Conservation (phyloP, 1,140 invertebrate species). For the Drosophila nigrodunni region DNA sequence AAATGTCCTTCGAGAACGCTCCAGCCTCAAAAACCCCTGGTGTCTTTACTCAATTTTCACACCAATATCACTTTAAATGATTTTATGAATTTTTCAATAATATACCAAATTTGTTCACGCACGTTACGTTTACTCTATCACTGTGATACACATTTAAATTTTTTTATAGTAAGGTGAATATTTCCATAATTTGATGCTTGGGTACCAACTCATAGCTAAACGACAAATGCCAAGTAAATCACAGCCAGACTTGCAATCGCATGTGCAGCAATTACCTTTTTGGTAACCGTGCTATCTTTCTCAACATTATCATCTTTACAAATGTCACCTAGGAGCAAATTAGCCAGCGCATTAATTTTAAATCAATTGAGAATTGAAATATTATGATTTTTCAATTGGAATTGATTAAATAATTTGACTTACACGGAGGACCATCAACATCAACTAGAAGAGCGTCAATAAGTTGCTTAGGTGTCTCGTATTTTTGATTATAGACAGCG, state of each 20-base stretch:
- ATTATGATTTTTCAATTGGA: background rate
- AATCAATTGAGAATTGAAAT: slow-evolving; percentile 3
- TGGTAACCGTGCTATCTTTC: background rate
- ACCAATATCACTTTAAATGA: no score
- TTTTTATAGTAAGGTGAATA: no score
- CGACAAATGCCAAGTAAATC: background rate
- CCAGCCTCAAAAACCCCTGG: no score
- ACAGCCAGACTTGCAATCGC: slow-evolving; percentile 5
- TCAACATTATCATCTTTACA: background rate
- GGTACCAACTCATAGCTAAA: background rate
- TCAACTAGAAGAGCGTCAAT: background rate
- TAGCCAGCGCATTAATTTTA: background rate
- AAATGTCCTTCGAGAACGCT: no score
- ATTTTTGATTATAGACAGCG: slow-evolving; percentile 3
- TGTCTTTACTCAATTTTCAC: no score
- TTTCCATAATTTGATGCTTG: no score
- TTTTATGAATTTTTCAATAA: no score
- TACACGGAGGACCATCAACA: background rate
- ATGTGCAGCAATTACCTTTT: slow-evolving; percentile 2
- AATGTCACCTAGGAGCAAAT: slow-evolving; percentile 4
- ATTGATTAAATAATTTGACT: background rate
- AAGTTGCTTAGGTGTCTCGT: background rate
- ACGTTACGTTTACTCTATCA: no score
- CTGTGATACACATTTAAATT: no score
- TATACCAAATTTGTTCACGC: no score